A percentile compares a stretch with the other conserved stretches of the same genome.
Conservation (phyloP, 1,140 invertebrate genomes). For the Nebria ingens region DNA sequence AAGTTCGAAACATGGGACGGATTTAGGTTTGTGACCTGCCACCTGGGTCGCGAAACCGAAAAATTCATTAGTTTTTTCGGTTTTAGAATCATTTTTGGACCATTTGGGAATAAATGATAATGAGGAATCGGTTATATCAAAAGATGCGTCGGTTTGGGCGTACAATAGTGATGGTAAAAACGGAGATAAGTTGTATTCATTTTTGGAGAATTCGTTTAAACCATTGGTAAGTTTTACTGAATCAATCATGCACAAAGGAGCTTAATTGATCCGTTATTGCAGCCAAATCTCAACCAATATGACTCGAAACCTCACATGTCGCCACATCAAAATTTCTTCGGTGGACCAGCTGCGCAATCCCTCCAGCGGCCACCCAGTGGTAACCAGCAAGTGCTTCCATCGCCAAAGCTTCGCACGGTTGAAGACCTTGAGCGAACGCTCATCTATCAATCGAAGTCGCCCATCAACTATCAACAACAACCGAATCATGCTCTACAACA, state of each 20-base stretch:
- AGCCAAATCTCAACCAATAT: not conserved
- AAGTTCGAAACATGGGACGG: conserved; percentile 35
- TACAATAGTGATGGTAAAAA: not conserved
- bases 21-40: conserved; percentile 24
- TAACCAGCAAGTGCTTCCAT: not conserved
- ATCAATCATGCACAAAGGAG: not conserved
- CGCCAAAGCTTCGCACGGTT: conserved; percentile 42
- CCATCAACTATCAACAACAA: conserved; percentile 14
- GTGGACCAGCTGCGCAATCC: conserved; percentile 22
- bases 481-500: conserved; percentile 15
- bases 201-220: not conserved
- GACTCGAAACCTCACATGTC: not conserved
- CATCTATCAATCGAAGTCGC: conserved; percentile 26
- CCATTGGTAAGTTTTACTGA: not conserved
- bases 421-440: conserved; percentile 43
- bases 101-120: not conserved
- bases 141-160: not conserved
- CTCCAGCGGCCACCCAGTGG: not conserved
- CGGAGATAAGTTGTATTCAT: not conserved
- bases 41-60: not conserved
- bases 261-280: not conserved
- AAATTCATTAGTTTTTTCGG: not conserved
- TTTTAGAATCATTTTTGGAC: not conserved
- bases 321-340: conserved; percentile 3
- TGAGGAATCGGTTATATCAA: not conserved